phyloP scores from a whole-genome alignment of 2,888 invertebrate species.

The Drosophila recens region DNA sequence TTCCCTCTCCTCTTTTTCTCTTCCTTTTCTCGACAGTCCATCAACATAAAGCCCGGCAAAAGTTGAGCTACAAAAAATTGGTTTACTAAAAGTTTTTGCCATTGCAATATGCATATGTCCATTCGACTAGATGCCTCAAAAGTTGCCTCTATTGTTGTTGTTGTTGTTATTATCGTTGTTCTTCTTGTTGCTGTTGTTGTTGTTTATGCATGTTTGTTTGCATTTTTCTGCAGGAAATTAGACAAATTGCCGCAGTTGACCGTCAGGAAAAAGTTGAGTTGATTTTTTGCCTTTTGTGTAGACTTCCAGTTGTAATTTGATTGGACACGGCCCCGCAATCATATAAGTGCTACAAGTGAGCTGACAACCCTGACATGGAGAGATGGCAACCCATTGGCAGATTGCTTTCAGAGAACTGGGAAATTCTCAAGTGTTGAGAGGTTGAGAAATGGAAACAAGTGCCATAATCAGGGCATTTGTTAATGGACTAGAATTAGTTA shows the following conservation, averaged over 20 bases:
- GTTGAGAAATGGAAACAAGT: not conserved
- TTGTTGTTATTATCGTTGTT: slow-evolving; percentile 30
- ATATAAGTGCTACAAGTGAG: not conserved
- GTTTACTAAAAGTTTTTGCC: slow-evolving; percentile 60
- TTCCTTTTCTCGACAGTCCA: slow-evolving; percentile 34
- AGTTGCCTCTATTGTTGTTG: slow-evolving; percentile 19
- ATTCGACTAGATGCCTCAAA: slow-evolving; percentile 42
- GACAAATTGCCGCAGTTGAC: slow-evolving; percentile 59
- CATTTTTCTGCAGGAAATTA: slow-evolving; percentile 55
- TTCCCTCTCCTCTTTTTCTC: not conserved
- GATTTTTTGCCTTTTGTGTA: slow-evolving; percentile 17
- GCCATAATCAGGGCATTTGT: no score
- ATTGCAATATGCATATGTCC: slow-evolving; percentile 64
- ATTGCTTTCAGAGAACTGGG: not conserved
- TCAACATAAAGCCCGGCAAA: slow-evolving; percentile 37
- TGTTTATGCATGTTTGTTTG: slow-evolving; percentile 56
- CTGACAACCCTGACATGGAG: not conserved
- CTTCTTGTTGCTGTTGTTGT: slow-evolving; percentile 11
- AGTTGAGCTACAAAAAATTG: slow-evolving; percentile 46
- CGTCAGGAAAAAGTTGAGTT: slow-evolving; percentile 40
- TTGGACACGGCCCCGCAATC: slow-evolving; percentile 5
- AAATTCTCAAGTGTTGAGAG: not conserved
- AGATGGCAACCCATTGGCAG: not conserved
- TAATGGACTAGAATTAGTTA: no score
- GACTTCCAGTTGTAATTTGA: slow-evolving; percentile 39